phyloP scores from a whole-genome alignment of 2,113 vertebrate genomes.

The Apus apus region DNA sequence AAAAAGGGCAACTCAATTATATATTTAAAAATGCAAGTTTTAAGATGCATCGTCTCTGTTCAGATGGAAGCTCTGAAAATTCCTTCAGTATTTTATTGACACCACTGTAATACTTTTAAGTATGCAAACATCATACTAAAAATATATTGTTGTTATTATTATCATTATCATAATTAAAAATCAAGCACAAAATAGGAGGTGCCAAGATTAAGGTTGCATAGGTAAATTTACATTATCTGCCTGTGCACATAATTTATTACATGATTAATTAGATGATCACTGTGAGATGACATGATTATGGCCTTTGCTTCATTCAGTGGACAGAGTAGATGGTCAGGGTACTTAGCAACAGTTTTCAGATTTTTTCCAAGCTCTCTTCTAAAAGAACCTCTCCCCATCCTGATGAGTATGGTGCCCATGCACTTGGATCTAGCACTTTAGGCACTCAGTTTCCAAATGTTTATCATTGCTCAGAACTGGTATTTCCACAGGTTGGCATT shows the following conservation, averaged over 20 bases:
- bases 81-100: neutral
- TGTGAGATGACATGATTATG: neutral
- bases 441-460: neutral
- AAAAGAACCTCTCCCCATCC: neutral
- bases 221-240: neutral
- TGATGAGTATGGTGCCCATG: neutral
- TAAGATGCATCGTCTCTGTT: neutral
- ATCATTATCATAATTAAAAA: neutral
- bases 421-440: neutral
- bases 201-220: neutral
- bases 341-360: neutral
- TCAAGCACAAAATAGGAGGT: neutral
- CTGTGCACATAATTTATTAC: neutral
- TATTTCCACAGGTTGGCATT: neutral
- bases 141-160: neutral
- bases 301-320: neutral
- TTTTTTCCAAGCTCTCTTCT: neutral
- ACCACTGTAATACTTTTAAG: neutral
- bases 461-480: neutral
- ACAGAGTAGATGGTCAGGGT: neutral
- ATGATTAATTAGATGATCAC: neutral
- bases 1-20: conserved; percentile 36
- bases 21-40: conserved; percentile 28
- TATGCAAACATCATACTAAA: neutral
- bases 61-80: neutral